Conservation (phyloP, 2,888 invertebrate species). For the Sinohyriopsis cumingii region DNA sequence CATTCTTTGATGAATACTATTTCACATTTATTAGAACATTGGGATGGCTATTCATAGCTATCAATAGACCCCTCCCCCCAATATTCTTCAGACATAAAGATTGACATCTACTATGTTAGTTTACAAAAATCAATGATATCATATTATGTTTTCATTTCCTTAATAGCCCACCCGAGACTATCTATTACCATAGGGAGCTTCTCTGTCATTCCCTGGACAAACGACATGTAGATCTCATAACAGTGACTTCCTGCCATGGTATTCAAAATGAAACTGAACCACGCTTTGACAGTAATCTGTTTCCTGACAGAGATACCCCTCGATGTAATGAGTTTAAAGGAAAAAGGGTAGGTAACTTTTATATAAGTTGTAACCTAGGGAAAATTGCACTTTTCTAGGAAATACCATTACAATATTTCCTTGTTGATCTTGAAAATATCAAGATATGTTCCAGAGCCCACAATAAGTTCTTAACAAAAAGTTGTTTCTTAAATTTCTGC, state of each 20-base stretch:
- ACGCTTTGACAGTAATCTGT: slow-evolving; percentile 75
- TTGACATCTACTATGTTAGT: too few species aligned
- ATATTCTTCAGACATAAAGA: too few species aligned
- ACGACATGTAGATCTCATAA: slow-evolving; percentile 85
- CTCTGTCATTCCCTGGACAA: slow-evolving; percentile 85
- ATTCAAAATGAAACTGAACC: slow-evolving; percentile 82
- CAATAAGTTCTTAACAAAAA: too few species aligned
- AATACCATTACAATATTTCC: neutral
- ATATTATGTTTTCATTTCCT: neutral
- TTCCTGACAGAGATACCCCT: slow-evolving; percentile 80
- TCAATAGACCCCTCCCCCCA: too few species aligned
- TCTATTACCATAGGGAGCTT: slow-evolving; percentile 89
- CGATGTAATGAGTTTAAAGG: slow-evolving; percentile 82
- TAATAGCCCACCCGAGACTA: slow-evolving; percentile 66
- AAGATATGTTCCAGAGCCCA: too few species aligned
- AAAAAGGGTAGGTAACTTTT: slow-evolving; percentile 65
- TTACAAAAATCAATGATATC: too few species aligned
- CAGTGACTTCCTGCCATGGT: slow-evolving; percentile 86
- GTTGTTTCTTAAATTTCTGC: too few species aligned
- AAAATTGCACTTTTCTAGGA: neutral
- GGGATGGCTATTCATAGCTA: too few species aligned
- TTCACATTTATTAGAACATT: too few species aligned
- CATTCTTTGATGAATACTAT: too few species aligned
- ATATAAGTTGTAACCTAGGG: neutral
- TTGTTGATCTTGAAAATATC: too few species aligned